phyloP scores from a whole-genome alignment of 2,113 vertebrate species.

The Rhodinocichla rosea region DNA sequence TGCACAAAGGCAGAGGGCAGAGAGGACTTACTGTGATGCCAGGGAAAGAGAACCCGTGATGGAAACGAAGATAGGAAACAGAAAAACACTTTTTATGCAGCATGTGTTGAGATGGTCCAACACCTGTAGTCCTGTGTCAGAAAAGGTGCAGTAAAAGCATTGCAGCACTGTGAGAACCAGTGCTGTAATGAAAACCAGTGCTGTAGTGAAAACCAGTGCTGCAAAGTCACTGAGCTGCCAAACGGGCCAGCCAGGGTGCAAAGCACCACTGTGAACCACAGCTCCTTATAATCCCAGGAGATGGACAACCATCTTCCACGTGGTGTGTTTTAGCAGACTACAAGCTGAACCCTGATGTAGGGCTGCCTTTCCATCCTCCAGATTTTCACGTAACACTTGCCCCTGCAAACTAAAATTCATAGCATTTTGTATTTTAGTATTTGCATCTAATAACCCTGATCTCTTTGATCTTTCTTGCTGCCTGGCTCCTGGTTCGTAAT shows the following conservation, averaged over 20 bases:
- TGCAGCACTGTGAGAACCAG: not conserved
- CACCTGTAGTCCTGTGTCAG: not conserved
- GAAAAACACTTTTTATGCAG: not conserved
- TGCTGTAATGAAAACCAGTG: not conserved
- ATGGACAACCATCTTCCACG: not conserved
- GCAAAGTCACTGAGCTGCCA: not conserved
- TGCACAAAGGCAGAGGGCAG: not conserved
- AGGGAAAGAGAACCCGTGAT: not conserved
- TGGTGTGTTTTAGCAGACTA: not conserved
- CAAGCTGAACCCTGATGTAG: not conserved
- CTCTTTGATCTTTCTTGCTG: not conserved
- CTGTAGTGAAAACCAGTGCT: not conserved
- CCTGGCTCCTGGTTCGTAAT: not conserved
- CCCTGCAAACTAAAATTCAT: constrained; percentile 11
- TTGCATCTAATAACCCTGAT: not conserved
- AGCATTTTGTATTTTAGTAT: not conserved
- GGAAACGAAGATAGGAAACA: not conserved
- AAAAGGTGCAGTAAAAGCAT: not conserved
- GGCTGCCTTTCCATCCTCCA: not conserved
- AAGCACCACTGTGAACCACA: not conserved
- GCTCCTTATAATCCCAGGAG: not conserved
- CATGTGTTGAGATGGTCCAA: not conserved
- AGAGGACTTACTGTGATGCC: not conserved
- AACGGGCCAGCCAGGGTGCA: not conserved
- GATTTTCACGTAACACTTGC: not conserved